Evolutionary conservation across 2,888 invertebrate species (phyloP), one percentile per base, ranked within the genome.

Genomic region (Acleris literana): DNA sequence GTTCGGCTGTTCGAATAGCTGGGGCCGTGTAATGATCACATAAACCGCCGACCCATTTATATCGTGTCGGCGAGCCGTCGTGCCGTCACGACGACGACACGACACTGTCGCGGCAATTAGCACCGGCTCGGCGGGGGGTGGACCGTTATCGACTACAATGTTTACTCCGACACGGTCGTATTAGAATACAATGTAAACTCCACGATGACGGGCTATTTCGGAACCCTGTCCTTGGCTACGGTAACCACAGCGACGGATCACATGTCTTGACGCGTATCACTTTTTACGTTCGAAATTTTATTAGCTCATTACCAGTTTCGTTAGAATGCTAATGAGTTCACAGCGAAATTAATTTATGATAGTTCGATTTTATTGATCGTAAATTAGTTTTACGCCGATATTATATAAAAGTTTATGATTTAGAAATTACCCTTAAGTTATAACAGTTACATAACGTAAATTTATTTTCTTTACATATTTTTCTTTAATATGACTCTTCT

Each of bases 41-140:
- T 57, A 57, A 66, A 62, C 66, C 61, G 62, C 56, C 55, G 54
- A 61, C 61, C 62, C 61, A 66, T 66, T 66, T 66, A 66, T 62
- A 66, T 57, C 53, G 66, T 61, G 66, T 62, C 66, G 56, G 66
- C 33, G 51, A 13, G 53, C 54, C 61, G 61, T 66, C 62, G 61
- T 66, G 66, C 71, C 65, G 68, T 69, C 70, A 75, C 75, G 75
- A 68, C 67, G 57, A 63, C 63, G 54, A 56, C 65, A 68, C 71
- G 68, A 62, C 72, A 69, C 70, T 49, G 72, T 75, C 70, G 70
- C 74, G 68, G 69, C 75, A 79, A 79, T 79, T 78, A 76, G 75
- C 59, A 55, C 55, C 51, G 17, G 48, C 65, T 5, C 65, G 65
- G 70, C 68, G 66, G 70, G 68, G 65, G 68, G 70, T 65, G 60